Base-by-base conservation (phyloP, 2,797 vertebrate genomes). In the Scleropages formosus region DNA sequence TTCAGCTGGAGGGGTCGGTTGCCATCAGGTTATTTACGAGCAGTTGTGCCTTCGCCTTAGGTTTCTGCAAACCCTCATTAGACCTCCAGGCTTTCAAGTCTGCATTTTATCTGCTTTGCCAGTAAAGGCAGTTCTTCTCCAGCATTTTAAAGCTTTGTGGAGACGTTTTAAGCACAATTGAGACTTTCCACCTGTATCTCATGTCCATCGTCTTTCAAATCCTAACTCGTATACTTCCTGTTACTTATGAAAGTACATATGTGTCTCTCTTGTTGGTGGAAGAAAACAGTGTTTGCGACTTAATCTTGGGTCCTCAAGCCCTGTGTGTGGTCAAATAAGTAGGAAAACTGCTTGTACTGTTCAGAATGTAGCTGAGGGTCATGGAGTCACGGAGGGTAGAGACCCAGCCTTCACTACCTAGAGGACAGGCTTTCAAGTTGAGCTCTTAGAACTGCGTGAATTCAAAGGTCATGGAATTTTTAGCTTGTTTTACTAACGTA, bases 271-370 rank as follows among this genome's bases (percentile, higher is more conserved):
- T 58, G 53, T 58, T 6, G 13, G 11, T 56, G 18, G 12, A 18
- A 56, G 53, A 12, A 12, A 18, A 56, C n/a, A 62, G 49, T 74
- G 26, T 61, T 61, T 79, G 72, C 69, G 72, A 49, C 61, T 79
- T 74, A 74, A 84, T 76, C 51, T 12, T 22, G 9, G 22, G 81
- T 84, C 82, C 70, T 70, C 47, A 73, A 79, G 81, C 78, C 59
- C 67, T 12, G n/a, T 44, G 44, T 66, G 49, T 69, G 77, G 69
- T 53, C 65, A 26, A 71, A 81, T 85, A 84, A 88, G 88, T 87
- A 82, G 79, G 47, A 53, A 31, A 79, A 78, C 78, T 80, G 65
- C 64, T 24, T 77, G 61, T 66, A 79, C 78, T 78, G 77, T 81
- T 79, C 9, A 39, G 68, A 77, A 72, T 76, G 47, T 51, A 51